These are phyloP conservation scores for Nothocercus julius DNA, from an alignment of 2,113 vertebrate species.

Conservation along the genomic window DNA sequence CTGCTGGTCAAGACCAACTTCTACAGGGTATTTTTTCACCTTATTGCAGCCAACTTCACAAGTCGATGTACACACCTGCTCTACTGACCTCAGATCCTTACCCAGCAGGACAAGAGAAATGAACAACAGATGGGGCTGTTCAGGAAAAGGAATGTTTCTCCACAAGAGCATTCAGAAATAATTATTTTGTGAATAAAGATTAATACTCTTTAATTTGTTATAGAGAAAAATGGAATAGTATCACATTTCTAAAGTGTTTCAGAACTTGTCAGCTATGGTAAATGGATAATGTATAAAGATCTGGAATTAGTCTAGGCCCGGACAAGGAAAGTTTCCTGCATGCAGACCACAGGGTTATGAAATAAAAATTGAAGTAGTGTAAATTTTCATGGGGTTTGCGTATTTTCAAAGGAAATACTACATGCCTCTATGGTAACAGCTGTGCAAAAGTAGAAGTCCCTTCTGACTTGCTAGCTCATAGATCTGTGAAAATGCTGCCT, in stretches of 20 bases:
- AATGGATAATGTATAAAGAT: not conserved
- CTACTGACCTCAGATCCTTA: rapidly evolving
- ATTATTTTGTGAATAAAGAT: conserved; percentile 20
- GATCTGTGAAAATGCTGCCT: not conserved
- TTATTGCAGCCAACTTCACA: not conserved
- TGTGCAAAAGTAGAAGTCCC: rapidly evolving
- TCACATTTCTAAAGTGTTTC: not conserved
- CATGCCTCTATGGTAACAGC: not conserved
- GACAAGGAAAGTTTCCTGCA: not conserved
- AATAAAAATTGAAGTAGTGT: not conserved
- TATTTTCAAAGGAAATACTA: not conserved
- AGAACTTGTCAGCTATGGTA: not conserved
- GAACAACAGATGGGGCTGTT: not conserved
- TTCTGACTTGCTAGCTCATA: not conserved
- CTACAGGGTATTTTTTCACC: not conserved
- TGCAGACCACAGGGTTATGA: not conserved
- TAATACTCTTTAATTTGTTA: not conserved
- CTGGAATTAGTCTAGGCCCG: not conserved
- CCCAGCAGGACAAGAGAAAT: not conserved
- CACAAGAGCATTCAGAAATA: not conserved
- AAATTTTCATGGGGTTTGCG: not conserved
- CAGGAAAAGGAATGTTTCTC: not conserved
- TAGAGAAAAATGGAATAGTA: not conserved
- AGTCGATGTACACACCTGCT: not conserved
- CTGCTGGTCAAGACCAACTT: not conserved